These are phyloP conservation scores for Ectemnius lituratus DNA, from an alignment of 2,888 invertebrate genomes.

Conservation along the genomic window DNA sequence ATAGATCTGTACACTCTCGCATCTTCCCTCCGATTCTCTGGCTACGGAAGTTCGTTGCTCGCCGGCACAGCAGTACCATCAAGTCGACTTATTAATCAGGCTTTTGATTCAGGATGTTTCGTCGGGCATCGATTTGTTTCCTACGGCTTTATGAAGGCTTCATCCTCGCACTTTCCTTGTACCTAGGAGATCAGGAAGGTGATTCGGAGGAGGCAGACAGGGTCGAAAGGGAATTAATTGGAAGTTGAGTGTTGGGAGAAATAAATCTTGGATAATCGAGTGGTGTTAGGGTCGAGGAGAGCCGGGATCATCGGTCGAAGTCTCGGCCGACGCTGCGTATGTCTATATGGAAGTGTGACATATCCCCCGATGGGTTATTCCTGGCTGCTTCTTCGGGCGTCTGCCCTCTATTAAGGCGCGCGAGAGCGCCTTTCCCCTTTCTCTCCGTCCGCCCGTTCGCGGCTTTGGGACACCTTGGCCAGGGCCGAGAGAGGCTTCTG, in stretches of 20 bases:
- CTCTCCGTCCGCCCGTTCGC: background rate
- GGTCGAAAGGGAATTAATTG: too few relatives aligned
- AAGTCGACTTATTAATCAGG: conserved; percentile 30
- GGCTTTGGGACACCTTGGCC: too few relatives aligned
- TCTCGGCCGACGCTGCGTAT: conserved; percentile 26
- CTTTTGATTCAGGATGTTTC: conserved; percentile 35
- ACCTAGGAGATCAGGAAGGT: background rate
- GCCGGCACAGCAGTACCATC: background rate
- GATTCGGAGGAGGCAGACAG: too few relatives aligned
- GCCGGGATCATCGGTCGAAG: conserved; percentile 29
- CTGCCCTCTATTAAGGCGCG: conserved; percentile 67
- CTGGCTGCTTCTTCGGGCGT: conserved; percentile 65
- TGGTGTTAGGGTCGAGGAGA: too few relatives aligned
- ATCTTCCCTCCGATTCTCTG: background rate
- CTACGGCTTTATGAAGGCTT: background rate
- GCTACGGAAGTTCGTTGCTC: background rate
- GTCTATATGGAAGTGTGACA: conserved; percentile 77
- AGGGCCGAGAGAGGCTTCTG: background rate
- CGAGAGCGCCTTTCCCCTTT: conserved; percentile 52
- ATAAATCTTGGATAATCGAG: too few relatives aligned
- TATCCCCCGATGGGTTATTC: conserved; percentile 74
- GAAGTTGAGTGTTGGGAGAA: too few relatives aligned
- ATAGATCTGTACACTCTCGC: conserved; percentile 48
- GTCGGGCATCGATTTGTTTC: conserved; percentile 12
- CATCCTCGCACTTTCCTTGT: background rate